These are phyloP conservation scores for Mesocentrotus franciscanus DNA, from an alignment of 53 echinoderm and acorn worm genomes.

Conservation along the genomic window DNA sequence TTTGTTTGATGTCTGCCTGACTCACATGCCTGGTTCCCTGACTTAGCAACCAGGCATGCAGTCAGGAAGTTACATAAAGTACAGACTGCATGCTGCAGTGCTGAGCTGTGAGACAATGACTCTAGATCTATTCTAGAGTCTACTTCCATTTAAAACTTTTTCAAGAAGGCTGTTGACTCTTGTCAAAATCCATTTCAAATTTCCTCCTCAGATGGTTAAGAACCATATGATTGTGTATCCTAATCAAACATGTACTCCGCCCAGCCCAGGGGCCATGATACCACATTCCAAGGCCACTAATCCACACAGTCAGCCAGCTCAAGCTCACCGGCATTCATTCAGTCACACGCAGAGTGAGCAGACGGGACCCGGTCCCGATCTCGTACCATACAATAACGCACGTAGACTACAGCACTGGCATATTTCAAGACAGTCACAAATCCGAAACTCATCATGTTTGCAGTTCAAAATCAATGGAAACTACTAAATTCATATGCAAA, in stretches of 20 bases:
- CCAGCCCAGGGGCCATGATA: background rate
- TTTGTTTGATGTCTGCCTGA: too few species aligned
- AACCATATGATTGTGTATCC: background rate
- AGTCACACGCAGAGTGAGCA: background rate
- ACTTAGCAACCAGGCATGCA: too few species aligned
- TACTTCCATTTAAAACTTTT: too few species aligned
- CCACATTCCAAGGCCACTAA: background rate
- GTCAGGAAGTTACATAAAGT: too few species aligned
- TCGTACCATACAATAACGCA: background rate
- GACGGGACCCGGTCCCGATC: background rate
- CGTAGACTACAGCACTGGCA: background rate
- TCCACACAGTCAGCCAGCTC: background rate
- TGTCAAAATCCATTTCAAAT: too few species aligned
- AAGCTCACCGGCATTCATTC: background rate
- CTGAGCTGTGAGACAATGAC: too few species aligned
- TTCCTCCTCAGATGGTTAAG: background rate
- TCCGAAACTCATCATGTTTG: background rate
- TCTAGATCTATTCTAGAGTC: too few species aligned
- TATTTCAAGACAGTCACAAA: background rate
- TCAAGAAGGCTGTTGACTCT: too few species aligned
- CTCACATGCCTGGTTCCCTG: too few species aligned
- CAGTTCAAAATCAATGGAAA: background rate
- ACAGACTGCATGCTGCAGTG: too few species aligned
- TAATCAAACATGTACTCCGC: background rate
- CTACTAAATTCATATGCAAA: background rate